Base-by-base conservation (phyloP, 1,140 invertebrate species). In the Aethina tumida region DNA sequence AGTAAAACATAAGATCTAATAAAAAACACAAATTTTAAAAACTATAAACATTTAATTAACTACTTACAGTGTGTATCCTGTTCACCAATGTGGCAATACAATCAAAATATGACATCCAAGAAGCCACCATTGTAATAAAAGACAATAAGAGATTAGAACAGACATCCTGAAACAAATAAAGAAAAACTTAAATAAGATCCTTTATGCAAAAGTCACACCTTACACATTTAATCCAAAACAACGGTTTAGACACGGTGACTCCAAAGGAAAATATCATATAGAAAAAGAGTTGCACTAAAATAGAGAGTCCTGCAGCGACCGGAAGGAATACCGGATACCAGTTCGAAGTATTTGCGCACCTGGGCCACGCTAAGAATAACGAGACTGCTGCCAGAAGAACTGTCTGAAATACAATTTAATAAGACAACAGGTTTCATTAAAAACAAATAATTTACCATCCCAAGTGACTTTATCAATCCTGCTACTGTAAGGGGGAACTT, bases 401-500 rank as follows among this genome's bases (percentile, higher is more conserved):
- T 12, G 30, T 12, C 35, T 39, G 13, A 24, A 33, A 39, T 20
- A 3, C 16, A 29, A 32, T 16, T 39, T 5, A 39, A n/a, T 37
- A n/a, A 27, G 28, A 28, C 19, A 37, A 5, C 6, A 10, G 27
- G 16, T 9, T 9, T 5, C 9, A 3, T 14, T 9, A 20, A n/a
- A 15, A 22, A 29, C 17, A 14, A 20, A 19, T 16, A 12, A 39
- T 43, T 39, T 43, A 49, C 47, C 31, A 49, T 31, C 24, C 43
- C 44, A 18, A 39, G 13, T 24, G 46, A 36, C 33, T 49, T 46
- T 10, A 46, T 43, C 12, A 45, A 30, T 13, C 47, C 47, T n/a
- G 47, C 43, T 24, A 27, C 35, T 7, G 47, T 49, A 15, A 13
- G 21, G 6, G 39, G 43, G 36, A 49, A 49, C 25, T 49, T 46